A percentile compares a stretch with the other conserved stretches of the same genome.
Evolutionary conservation across 64 coral and sea anemone genomes (phyloP).

Genomic region (Pocillopora damicornis): DNA sequence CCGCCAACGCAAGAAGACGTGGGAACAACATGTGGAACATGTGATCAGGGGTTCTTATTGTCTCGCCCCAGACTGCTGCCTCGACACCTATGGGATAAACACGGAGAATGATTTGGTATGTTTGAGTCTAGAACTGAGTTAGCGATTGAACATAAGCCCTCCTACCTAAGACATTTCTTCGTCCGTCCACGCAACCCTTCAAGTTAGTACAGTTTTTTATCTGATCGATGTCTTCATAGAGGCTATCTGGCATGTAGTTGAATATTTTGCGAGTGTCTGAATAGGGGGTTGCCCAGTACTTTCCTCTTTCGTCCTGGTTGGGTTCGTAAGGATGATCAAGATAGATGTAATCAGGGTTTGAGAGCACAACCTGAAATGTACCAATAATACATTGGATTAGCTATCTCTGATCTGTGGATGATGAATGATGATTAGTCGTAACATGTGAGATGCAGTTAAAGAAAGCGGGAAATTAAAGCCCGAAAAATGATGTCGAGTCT

Average conservation of each 20-base stretch:
- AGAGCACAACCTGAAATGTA: conserved; percentile 42
- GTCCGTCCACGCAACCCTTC: background rate
- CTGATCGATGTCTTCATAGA: conserved; percentile 19
- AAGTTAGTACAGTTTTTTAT: conserved; percentile 26
- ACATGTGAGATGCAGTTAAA: no score
- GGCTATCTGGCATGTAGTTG: conserved; percentile 38
- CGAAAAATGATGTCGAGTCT: no score
- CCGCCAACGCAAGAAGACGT: conserved; percentile 73
- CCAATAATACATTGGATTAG: no score
- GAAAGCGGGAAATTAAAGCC: no score
- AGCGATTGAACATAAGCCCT: background rate
- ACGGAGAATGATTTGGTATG: no score
- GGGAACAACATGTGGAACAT: conserved; percentile 75
- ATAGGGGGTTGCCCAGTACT: conserved; percentile 62
- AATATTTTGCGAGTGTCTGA: conserved; percentile 55
- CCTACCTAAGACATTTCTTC: background rate
- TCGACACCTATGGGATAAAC: conserved; percentile 45
- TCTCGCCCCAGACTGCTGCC: conserved; percentile 74
- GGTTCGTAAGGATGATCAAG: conserved; percentile 72
- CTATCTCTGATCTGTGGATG: no score
- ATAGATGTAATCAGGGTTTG: conserved; percentile 54
- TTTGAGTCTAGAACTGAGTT: background rate
- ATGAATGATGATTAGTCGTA: no score
- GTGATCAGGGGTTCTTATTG: conserved; percentile 71
- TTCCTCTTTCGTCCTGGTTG: conserved; percentile 52